Conservation (phyloP, 2,888 invertebrate genomes). For the Drosophila hamatofila region DNA sequence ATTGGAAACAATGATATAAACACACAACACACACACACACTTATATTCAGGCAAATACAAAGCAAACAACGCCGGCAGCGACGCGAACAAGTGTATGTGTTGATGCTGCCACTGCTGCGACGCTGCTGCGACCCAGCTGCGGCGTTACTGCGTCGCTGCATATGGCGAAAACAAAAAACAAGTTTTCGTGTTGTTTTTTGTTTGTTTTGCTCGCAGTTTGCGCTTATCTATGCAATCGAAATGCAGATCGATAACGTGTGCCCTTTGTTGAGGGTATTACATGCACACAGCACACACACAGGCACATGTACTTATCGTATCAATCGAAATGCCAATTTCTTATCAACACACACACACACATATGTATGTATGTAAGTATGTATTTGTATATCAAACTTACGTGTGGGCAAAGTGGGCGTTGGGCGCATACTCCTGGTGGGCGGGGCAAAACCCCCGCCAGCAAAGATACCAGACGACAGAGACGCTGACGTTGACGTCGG, state of each 20-base stretch:
- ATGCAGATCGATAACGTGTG: conserved; percentile 50
- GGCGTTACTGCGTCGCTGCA: conserved; percentile 16
- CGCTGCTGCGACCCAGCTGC: too few relatives aligned
- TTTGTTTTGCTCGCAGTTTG: conserved; percentile 34
- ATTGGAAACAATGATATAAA: conserved; percentile 29
- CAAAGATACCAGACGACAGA: conserved; percentile 40
- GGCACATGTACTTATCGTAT: conserved; percentile 26
- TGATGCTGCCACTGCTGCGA: conserved; percentile 9
- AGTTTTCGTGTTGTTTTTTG: conserved; percentile 20
- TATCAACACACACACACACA: conserved; percentile 51
- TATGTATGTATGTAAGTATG: not conserved
- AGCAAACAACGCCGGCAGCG: conserved; percentile 20
- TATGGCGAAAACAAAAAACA: conserved; percentile 28
- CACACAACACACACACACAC: conserved; percentile 6
- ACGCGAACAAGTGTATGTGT: conserved; percentile 15
- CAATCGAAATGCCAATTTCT: conserved; percentile 38
- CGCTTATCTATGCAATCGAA: conserved; percentile 59
- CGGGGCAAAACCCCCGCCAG: conserved; percentile 49
- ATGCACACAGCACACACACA: not conserved
- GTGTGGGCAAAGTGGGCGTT: conserved; percentile 87
- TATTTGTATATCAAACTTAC: conserved; percentile 57
- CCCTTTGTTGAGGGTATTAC: conserved; percentile 32
- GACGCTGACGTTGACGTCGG: conserved; percentile 18
- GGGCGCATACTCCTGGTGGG: conserved; percentile 83
- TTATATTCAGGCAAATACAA: not conserved